Evolutionary conservation across 2,797 vertebrate species (phyloP).

Genomic region (Tympanoctomys barrerae): DNA sequence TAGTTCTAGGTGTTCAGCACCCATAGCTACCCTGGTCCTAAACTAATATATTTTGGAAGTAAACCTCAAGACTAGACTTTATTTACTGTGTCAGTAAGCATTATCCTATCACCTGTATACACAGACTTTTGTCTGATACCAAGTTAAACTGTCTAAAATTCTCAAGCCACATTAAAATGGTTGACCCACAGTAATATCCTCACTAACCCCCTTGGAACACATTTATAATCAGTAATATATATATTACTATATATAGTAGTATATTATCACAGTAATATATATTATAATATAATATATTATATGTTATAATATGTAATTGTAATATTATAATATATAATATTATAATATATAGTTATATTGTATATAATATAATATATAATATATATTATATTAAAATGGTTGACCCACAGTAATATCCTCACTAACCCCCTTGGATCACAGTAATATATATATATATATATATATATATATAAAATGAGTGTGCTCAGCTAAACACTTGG

Average conservation of each 20-base stretch:
- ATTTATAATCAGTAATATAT: neutral
- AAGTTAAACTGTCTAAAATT: neutral
- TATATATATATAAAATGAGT: no score
- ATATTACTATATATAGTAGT: no score
- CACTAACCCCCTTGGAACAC: neutral
- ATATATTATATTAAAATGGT: neutral
- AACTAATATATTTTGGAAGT: neutral
- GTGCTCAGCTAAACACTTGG: neutral
- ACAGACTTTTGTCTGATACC: neutral
- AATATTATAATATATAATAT: no score
- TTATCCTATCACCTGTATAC: fast-evolving
- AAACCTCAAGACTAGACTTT: neutral
- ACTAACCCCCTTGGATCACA: neutral
- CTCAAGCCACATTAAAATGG: neutral
- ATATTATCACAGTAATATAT: no score
- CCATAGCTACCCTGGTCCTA: neutral
- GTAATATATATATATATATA: no score
- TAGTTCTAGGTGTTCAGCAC: neutral
- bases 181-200: neutral
- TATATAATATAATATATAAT: no score
- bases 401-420: neutral
- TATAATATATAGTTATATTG: no score
- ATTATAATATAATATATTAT: no score
- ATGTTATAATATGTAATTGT: no score
- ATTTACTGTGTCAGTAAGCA: neutral